Conservation (phyloP, 2,113 vertebrate genomes). For the Bungarus multicinctus region DNA sequence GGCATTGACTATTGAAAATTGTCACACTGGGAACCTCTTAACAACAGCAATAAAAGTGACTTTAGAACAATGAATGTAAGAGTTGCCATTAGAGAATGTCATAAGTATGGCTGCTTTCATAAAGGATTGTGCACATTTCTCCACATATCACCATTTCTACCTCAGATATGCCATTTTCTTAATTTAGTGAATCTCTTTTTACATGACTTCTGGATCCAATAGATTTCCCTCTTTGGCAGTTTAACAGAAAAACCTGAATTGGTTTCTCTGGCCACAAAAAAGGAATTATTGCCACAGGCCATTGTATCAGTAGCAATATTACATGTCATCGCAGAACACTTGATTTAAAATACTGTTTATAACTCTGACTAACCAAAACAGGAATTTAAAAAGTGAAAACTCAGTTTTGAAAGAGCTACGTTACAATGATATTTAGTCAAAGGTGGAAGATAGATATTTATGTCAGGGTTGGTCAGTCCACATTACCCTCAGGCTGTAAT, state of each 20-base stretch:
- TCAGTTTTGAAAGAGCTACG: not conserved
- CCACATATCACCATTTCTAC: not conserved
- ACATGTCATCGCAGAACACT: not conserved
- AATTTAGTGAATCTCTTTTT: slow-evolving; percentile 12
- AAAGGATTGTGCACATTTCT: not conserved
- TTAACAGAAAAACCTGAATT: not conserved
- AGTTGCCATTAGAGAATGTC: slow-evolving; percentile 20
- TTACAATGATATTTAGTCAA: not conserved
- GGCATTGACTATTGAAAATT: slow-evolving; percentile 27
- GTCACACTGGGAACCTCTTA: slow-evolving; percentile 18
- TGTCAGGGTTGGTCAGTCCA: not conserved
- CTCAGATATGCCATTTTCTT: slow-evolving; percentile 4
- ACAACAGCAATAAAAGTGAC: slow-evolving; percentile 31
- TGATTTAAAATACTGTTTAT: not conserved
- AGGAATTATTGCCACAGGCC: not conserved
- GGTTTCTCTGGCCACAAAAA: not conserved
- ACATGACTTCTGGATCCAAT: slow-evolving; percentile 5
- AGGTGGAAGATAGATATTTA: not conserved
- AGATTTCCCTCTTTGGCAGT: not conserved
- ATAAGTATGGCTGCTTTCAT: not conserved
- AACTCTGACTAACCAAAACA: not conserved
- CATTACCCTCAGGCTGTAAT: not conserved
- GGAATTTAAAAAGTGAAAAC: not conserved
- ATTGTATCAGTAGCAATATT: not conserved
- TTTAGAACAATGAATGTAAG: slow-evolving; percentile 15